Base-by-base conservation (phyloP, 2,113 vertebrate species). In the Actinemys pallida region DNA sequence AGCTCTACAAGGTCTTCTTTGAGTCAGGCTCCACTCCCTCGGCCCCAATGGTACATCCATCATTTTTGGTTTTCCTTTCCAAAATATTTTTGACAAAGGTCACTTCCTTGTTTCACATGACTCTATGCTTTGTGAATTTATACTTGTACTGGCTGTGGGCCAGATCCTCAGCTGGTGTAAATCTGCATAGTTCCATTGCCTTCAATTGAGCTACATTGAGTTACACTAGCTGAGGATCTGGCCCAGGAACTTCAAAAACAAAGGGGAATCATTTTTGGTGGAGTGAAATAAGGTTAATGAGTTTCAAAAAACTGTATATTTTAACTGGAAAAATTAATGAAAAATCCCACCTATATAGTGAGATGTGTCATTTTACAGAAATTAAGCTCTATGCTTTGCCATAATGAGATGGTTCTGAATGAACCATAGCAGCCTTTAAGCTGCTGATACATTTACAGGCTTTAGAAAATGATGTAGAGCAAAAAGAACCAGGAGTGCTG, bases 21-120 rank as follows among this genome's bases (percentile, higher is more conserved):
- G 91, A 97, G 87, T 96, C 90, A 0, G 82, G 90, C 83, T 97
- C 95, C 92, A 93, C 96, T 96, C 93, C 96, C 97, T 96, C 88
- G 95, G 95, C 95, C 94, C 93, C 92, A 97, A 92, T 97, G 92
- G 93, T 92, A 94, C 93, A 97, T 97, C 92, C 93, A 97, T 97
- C 97, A 97, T 96, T 96, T 96, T 95, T 93, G 87, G 96, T 97
- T 97, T 97, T 96, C 96, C 93, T 88, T 97, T 98, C 96, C 95
- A 97, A 97, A 97, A 96, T 96, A 94, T 90, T 97, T 97, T 97
- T 96, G 93, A 97, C 91, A 97, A 93, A 96, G 97, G 96, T 98
- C 96, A 98, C 96, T 97, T 97, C 96, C 96, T 98, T 24, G 80
- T 96, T 97, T 94, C 93, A 92, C 96, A 97, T 97, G 95, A 96